phyloP scores from a whole-genome alignment of 2,113 vertebrate species.

The Carassius auratus region DNA sequence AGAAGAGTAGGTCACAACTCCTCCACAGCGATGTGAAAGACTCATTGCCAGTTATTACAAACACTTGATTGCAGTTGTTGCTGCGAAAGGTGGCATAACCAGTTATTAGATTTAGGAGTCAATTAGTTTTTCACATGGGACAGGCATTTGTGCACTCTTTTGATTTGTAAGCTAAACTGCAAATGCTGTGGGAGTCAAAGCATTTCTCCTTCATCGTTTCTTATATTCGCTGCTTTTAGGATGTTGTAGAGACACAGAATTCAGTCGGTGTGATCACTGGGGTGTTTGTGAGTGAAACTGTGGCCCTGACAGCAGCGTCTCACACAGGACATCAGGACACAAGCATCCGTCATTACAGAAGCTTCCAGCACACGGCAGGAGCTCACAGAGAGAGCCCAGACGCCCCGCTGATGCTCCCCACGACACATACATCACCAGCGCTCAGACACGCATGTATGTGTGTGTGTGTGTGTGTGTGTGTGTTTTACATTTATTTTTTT shows the following conservation, averaged over 20 bases:
- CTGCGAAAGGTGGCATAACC: too few species aligned
- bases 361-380: constrained; percentile 1
- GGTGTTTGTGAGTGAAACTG: background rate
- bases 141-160: background rate
- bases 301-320: background rate
- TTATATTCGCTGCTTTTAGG: background rate
- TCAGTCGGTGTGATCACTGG: background rate
- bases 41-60: too few species aligned
- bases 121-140: too few species aligned
- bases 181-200: background rate
- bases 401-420: constrained; percentile 12
- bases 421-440: background rate
- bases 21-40: too few species aligned
- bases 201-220: background rate
- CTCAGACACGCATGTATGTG: background rate
- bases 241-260: background rate
- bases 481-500: too few species aligned
- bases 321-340: background rate
- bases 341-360: constrained; percentile 1
- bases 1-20: too few species aligned
- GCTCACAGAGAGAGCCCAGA: constrained; percentile 3
- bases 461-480: background rate
- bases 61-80: too few species aligned
- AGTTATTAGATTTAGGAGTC: too few species aligned
- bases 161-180: background rate